Base-by-base conservation (phyloP, 2,888 invertebrate species). In the Boloria euphrosyne region DNA sequence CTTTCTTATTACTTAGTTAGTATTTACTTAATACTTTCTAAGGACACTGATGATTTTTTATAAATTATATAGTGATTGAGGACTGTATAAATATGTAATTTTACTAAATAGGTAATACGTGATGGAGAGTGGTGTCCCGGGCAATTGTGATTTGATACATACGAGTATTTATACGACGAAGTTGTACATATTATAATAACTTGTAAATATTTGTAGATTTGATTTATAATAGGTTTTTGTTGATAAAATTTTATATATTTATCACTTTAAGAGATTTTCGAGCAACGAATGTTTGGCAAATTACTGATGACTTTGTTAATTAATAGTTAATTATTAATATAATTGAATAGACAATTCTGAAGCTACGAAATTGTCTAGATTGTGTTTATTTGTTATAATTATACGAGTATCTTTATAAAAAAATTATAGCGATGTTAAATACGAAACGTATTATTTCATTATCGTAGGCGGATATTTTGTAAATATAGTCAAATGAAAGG, bases 181-280 rank as follows among this genome's bases (percentile, higher is more conserved):
- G 44, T 31, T 64, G 58, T 64, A 58, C 27, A 46, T 58, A 58
- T 7, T 22, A 2, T n/a, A n/a, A 31, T 31, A 44, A 59, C 13
- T 53, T 58, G 58, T 57, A 64, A 51, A 51, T 58, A 64, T 46
- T 16, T 58, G 44, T 58, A 58, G 38, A 38, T 17, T 18, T 58
- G 4, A 14, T 17, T 57, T 58, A 13, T 38, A 18, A 18, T 49
- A 50, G 22, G 16, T 27, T 4, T 58, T 47, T 17, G 17, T 59
- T n/a, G 10, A 50, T 57, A 17, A 44, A 3, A 16, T 51, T 43
- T 47, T 53, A 6, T 53, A 59, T 52, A 27, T 13, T 47, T 27
- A 38, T n/a, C 10, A 14, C 10, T 17, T 17, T 38, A 53, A 65
- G 58, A 17, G 2, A 47, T 31, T n/a, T 5, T 18, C 38, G 44